These are phyloP conservation scores for Propithecus perrieri DNA, from an alignment of 2,797 vertebrate genomes.

Conservation along the genomic window DNA sequence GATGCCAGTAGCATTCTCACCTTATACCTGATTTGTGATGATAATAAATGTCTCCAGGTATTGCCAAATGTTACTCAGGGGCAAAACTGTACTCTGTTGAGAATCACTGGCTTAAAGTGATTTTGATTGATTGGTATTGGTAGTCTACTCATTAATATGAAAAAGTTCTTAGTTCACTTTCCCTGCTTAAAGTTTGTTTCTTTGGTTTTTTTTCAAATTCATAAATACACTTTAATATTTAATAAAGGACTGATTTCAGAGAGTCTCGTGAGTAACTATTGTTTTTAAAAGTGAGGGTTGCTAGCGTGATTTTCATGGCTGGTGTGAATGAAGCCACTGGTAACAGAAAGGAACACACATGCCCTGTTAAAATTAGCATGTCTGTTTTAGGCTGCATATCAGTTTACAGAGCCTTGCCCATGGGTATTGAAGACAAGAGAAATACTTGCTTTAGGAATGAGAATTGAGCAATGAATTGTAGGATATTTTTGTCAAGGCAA, in stretches of 20 bases:
- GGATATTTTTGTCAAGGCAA: slow-evolving; percentile 55
- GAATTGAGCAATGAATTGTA: slow-evolving; percentile 45
- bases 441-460: slow-evolving; percentile 53
- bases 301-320: not conserved
- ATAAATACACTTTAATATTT: not conserved
- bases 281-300: not conserved
- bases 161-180: not conserved
- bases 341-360: slow-evolving; percentile 21
- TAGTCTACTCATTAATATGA: not conserved
- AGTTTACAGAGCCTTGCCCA: slow-evolving; percentile 50
- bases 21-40: not conserved
- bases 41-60: not conserved
- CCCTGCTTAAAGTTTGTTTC: not conserved
- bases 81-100: not conserved
- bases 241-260: not conserved
- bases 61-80: not conserved
- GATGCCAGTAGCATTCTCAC: no score
- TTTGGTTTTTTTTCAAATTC: not conserved
- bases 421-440: slow-evolving; percentile 50
- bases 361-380: slow-evolving; percentile 18
- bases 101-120: not conserved
- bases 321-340: not conserved
- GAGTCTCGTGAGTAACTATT: not conserved
- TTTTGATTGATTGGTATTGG: not conserved
- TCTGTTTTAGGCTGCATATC: slow-evolving; percentile 13